phyloP scores from a whole-genome alignment of 2,888 invertebrate genomes.

The Lochmaea crataegi region DNA sequence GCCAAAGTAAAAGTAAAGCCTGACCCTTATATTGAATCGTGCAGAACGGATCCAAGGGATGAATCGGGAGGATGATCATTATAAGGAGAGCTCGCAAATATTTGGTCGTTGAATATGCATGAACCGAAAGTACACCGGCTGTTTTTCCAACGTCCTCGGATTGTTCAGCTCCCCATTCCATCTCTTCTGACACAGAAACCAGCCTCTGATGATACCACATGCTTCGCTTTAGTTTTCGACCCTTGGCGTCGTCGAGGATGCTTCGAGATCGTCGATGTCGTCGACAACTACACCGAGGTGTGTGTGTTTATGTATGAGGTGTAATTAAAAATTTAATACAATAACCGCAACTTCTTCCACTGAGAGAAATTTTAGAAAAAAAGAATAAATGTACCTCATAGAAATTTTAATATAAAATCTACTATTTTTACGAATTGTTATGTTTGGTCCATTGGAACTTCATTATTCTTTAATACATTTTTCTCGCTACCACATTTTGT shows the following conservation, averaged over 20 bases:
- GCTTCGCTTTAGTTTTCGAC: conserved; percentile 26
- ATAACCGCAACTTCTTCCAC: background rate
- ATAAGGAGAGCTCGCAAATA: conserved; percentile 65
- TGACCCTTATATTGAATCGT: conserved; percentile 55
- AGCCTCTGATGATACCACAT: conserved; percentile 34
- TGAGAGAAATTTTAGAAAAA: background rate
- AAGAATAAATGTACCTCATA: background rate
- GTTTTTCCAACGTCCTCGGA: conserved; percentile 61
- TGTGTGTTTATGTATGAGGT: conserved; percentile 19
- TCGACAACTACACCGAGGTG: conserved; percentile 7
- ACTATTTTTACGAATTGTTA: too few species aligned
- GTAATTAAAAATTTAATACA: conserved; percentile 25
- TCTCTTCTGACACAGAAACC: conserved; percentile 35
- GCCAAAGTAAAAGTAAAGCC: conserved; percentile 34
- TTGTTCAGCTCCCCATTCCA: conserved; percentile 47
- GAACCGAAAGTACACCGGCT: conserved; percentile 62
- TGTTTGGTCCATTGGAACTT: too few species aligned
- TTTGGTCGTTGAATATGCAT: conserved; percentile 65
- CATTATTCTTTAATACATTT: too few species aligned
- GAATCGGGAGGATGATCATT: conserved; percentile 59
- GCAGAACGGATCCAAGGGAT: conserved; percentile 53
- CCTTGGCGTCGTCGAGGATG: conserved; percentile 22
- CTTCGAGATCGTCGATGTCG: conserved; percentile 25
- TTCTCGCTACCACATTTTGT: too few species aligned
- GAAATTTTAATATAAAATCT: too few species aligned